Evolutionary conservation across 2,888 invertebrate genomes (phyloP), one percentile per base, ranked within the genome.

Genomic region (Hofmannophila pseudospretella): DNA sequence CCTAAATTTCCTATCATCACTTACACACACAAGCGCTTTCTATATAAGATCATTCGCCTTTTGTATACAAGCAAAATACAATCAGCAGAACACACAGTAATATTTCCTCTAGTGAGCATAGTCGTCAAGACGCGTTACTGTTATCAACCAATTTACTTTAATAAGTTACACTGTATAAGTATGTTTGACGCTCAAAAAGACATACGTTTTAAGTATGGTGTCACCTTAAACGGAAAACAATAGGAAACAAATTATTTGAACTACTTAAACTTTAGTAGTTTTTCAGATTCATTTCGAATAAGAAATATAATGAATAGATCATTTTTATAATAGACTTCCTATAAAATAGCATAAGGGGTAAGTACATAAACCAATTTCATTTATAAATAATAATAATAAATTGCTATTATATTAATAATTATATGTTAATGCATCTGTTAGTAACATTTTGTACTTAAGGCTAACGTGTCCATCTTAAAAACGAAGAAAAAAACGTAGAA

Each of bases 351-450:
- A 11, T 58, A 61, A 59, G 56, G n/a, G 62, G 75, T 82, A 82
- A 82, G 84, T 84, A 84, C 84, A 80, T 79, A 72, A 77, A 78
- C 79, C 81, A 80, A 81, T 72, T 65, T 60, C 23, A 58, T 59
- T 37, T 26, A 67, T 62, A 61, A 55, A 63, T 58, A 51, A 51
- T 49, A 42, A 55, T 55, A 42, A 55, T 55, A 52, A 47, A 45
- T 42, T 42, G 53, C 50, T 57, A 61, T 19, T 25, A 20, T 14
- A 57, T 63, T 59, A 62, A 52, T 56, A 57, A 56, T 65, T 39
- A 16, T 27, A 71, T 63, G 70, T 78, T 79, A 80, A 63, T 55
- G 57, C 52, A 55, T 56, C 49, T 54, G 79, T 82, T 82, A 84
- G 76, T 76, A 63, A 79, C 73, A 68, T 67, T 71, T 79, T 78